These are phyloP conservation scores for Puntigrus tetrazona DNA, from an alignment of 2,113 vertebrate species.

Conservation along the genomic window DNA sequence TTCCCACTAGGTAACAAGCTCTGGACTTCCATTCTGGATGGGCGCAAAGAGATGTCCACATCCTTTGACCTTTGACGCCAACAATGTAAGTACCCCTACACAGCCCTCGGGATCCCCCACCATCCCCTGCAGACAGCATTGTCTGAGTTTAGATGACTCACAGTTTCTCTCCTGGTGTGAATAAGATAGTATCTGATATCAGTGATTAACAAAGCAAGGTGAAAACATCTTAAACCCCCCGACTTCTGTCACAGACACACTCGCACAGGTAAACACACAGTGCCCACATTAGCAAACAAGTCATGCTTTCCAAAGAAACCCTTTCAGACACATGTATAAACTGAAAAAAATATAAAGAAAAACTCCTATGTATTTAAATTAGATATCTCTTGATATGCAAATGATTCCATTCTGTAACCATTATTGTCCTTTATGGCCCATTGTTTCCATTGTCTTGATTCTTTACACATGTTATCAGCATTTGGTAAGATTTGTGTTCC, in stretches of 20 bases:
- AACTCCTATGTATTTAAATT: background rate
- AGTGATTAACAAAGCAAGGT: constrained; percentile 47
- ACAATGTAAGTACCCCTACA: constrained; percentile 72
- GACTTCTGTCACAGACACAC: background rate
- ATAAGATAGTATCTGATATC: constrained; percentile 54
- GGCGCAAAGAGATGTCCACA: constrained; percentile 80
- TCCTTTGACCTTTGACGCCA: constrained; percentile 75
- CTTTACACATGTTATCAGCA: constrained; percentile 24
- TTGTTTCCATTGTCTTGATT: constrained; percentile 19
- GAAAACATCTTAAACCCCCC: constrained; percentile 41
- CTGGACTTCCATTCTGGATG: constrained; percentile 80
- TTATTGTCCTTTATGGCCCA: constrained; percentile 30
- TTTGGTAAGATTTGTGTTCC: constrained; percentile 3
- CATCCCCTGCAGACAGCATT: constrained; percentile 41
- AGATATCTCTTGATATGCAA: background rate
- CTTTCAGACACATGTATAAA: background rate
- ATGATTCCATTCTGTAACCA: background rate
- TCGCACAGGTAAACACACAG: constrained; percentile 20
- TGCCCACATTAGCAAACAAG: constrained; percentile 13
- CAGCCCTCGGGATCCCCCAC: background rate
- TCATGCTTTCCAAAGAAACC: background rate
- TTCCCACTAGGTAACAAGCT: constrained; percentile 71
- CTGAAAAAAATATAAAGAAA: background rate
- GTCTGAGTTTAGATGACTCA: constrained; percentile 38
- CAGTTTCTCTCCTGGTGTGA: constrained; percentile 44